Base-by-base conservation (phyloP, 23 tunicate genomes). In the Styela clava region DNA sequence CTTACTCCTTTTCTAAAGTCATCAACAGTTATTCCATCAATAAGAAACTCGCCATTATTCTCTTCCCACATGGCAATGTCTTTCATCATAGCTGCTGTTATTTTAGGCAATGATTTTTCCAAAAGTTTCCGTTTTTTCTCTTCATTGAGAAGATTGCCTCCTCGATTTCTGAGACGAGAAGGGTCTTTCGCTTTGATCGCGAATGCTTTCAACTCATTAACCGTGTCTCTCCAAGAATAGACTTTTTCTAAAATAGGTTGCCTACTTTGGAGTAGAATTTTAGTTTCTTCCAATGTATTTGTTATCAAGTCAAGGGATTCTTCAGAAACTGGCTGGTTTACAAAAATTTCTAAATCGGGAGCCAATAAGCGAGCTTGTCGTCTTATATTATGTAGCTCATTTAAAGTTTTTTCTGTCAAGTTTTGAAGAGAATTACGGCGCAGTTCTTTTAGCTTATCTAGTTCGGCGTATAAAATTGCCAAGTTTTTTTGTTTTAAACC, bases 131-230 rank as follows among this genome's bases (percentile, higher is more conserved):
- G 19, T 29, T 67, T 29, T 29, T 67, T 67, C 31, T 67, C 71
- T 22, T 67, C 71, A 27, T 27, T 29, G 16, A 67, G 31, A 18
- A 67, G 71, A 22, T 67, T 67, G 19, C 71, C 71, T 0, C 71
- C 71, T 29, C 71, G 21, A 22, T 67, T 67, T 24, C 31, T 18
- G 23, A 67, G 71, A 19, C 71, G 71, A 24, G 71, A 67, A 18
- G 71, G 71, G 22, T 67, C 71, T 67, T 67, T 67, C 23, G 71
- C 71, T 67, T 67, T 67, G 31, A 25, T 29, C 22, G 31, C 71
- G 22, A 67, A 24, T 67, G 31, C 71, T 24, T 67, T 24, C 1
- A 67, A 29, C 32, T 29, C 32, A 1, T 67, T 29, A 22, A 67
- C 32, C 71, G 16, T 67, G 32, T 27, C 31, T 67, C 22, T 27